phyloP scores from a whole-genome alignment of 2,113 vertebrate species.

The Gorsachius goisagi region DNA sequence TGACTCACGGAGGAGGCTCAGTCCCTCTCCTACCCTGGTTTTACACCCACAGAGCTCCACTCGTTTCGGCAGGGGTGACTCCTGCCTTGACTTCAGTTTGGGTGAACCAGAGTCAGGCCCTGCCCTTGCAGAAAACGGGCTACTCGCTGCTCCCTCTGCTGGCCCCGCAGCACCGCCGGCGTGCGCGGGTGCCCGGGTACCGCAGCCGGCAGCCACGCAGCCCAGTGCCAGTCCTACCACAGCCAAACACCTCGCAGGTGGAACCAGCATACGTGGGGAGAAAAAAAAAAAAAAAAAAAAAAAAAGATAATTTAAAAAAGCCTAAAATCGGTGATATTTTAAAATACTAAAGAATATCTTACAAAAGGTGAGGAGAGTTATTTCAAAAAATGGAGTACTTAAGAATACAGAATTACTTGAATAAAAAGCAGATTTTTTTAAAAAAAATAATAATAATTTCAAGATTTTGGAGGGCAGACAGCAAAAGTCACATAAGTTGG shows the following conservation, averaged over 20 bases:
- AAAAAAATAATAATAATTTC: neutral
- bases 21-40: neutral
- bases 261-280: too few species aligned
- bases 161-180: neutral
- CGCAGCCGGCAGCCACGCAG: neutral
- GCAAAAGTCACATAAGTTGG: neutral
- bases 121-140: neutral
- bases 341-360: neutral
- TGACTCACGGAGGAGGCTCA: neutral
- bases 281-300: too few species aligned
- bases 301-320: too few species aligned
- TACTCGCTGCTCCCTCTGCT: conserved; percentile 54
- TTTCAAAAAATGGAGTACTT: neutral
- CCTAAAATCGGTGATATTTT: fast-evolving
- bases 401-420: neutral
- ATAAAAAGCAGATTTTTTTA: neutral
- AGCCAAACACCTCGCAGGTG: neutral
- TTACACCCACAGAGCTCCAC: neutral
- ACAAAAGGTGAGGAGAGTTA: fast-evolving
- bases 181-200: neutral
- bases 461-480: neutral
- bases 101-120: neutral
- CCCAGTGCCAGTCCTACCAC: neutral
- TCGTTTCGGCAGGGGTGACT: neutral
- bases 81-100: neutral